A percentile compares a stretch with the other conserved stretches of the same genome.
Evolutionary conservation across 2,113 vertebrate genomes (phyloP).

Genomic region (Mustela lutreola): DNA sequence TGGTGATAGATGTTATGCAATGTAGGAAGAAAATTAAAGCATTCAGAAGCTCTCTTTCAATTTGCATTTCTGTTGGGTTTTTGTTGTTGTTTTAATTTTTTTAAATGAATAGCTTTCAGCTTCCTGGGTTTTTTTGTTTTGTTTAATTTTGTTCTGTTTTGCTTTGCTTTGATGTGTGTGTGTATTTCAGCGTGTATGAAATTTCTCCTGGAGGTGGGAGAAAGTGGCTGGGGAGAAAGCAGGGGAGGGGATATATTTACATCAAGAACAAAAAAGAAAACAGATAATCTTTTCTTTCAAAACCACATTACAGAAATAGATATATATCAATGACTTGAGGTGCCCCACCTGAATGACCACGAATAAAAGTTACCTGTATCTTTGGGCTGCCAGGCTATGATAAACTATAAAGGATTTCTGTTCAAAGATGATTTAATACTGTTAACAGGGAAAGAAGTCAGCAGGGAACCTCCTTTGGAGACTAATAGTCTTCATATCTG

Average conservation of each 20-base stretch:
- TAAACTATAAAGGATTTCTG: slow-evolving; percentile 73
- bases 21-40: slow-evolving; percentile 55
- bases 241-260: background rate
- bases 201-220: background rate
- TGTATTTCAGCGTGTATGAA: background rate
- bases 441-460: slow-evolving; percentile 68
- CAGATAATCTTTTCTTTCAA: slow-evolving; percentile 51
- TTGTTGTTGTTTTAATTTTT: background rate
- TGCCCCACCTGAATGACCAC: slow-evolving; percentile 70
- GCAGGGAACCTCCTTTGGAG: slow-evolving; percentile 66
- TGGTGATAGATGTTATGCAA: background rate
- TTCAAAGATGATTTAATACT: slow-evolving; percentile 75
- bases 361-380: slow-evolving; percentile 74
- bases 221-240: background rate
- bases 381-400: slow-evolving; percentile 67
- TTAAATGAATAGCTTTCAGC: background rate
- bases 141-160: background rate
- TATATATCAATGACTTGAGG: slow-evolving; percentile 44
- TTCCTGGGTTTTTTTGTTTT: background rate
- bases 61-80: background rate
- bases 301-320: slow-evolving; percentile 13
- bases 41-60: background rate
- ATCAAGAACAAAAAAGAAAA: slow-evolving; percentile 60
- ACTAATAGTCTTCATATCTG: slow-evolving; percentile 70
- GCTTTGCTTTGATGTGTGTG: background rate